These are phyloP conservation scores for Steatornis caripensis DNA, from an alignment of 2,113 vertebrate genomes.

Conservation along the genomic window DNA sequence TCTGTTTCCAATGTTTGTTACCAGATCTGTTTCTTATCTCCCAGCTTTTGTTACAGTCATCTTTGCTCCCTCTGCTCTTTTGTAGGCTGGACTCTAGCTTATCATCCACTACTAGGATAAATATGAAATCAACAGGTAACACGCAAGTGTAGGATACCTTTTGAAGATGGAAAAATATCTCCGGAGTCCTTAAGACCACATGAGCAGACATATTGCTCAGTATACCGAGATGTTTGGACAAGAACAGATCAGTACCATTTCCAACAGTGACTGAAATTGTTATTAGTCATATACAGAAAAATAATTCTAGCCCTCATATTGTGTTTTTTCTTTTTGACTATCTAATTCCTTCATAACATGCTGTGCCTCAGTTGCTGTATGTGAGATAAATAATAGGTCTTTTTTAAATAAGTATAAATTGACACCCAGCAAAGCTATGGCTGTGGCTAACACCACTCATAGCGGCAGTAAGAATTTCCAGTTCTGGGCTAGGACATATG, in stretches of 20 bases:
- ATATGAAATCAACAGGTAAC: not conserved
- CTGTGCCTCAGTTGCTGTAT: not conserved
- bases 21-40: not conserved
- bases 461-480: not conserved
- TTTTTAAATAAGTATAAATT: not conserved
- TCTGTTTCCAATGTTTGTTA: not conserved
- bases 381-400: not conserved
- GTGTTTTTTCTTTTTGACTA: not conserved
- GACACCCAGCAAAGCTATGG: not conserved
- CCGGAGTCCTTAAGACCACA: not conserved
- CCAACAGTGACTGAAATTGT: not conserved
- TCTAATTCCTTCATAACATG: not conserved
- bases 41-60: not conserved
- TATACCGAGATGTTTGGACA: not conserved
- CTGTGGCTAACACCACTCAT: not conserved
- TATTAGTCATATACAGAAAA: not conserved
- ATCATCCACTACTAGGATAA: not conserved
- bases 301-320: not conserved
- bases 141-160: not conserved
- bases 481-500: not conserved
- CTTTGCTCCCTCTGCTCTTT: not conserved
- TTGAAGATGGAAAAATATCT: not conserved
- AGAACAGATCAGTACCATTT: not conserved
- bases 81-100: not conserved
- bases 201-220: not conserved